Conservation (phyloP, 2,113 vertebrate genomes). For the Nerophis ophidion region DNA sequence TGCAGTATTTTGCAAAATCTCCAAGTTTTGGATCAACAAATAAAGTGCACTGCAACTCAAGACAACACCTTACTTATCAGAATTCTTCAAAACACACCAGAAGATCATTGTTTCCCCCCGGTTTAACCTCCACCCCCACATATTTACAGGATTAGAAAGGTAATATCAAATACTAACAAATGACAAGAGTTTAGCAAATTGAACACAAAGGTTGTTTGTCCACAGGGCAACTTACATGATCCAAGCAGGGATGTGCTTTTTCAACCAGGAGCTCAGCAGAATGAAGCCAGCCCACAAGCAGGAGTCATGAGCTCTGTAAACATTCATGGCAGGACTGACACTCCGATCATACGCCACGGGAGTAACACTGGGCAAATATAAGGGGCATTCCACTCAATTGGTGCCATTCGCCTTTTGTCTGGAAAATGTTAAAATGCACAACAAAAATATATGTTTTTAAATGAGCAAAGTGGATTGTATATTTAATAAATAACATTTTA, state of each 20-base stretch:
- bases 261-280: constrained; percentile 53
- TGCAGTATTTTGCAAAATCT: constrained; percentile 58
- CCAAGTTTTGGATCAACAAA: constrained; percentile 37
- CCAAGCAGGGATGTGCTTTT: constrained; percentile 62
- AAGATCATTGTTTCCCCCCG: not conserved
- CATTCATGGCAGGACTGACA: constrained; percentile 51
- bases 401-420: no score
- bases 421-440: no score
- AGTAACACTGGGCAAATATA: constrained; percentile 15
- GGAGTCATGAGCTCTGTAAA: constrained; percentile 53
- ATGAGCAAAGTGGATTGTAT: no score
- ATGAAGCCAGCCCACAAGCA: constrained; percentile 33
- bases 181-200: constrained; percentile 61
- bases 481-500: no score
- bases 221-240: constrained; percentile 48
- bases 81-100: constrained; percentile 35
- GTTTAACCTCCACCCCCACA: constrained; percentile 17
- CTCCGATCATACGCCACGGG: constrained; percentile 33
- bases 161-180: constrained; percentile 62
- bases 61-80: constrained; percentile 57
- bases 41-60: constrained; percentile 52
- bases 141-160: constrained; percentile 68
- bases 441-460: no score
- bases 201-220: constrained; percentile 53
- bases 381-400: not conserved